A percentile compares a stretch with the other conserved stretches of the same genome.
These are phyloP conservation scores for Capreolus pygargus DNA, from an alignment of 2,113 vertebrate species.

Conservation along the genomic window DNA sequence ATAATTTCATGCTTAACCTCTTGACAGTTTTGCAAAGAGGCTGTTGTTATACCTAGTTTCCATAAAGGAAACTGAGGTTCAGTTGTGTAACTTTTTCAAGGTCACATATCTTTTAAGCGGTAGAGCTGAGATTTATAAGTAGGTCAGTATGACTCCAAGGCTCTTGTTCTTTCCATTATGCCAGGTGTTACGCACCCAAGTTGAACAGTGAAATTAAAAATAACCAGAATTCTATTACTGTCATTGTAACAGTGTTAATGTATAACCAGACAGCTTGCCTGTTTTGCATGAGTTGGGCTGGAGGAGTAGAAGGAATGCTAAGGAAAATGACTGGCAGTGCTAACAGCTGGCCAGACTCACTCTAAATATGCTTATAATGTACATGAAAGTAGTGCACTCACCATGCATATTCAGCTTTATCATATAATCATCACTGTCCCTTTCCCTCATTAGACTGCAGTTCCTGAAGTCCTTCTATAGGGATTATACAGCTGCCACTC, in stretches of 20 bases:
- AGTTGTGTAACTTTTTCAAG: neutral
- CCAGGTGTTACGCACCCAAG: neutral
- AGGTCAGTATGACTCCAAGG: neutral
- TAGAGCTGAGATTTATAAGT: neutral
- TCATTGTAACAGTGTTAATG: neutral
- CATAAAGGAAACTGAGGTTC: neutral
- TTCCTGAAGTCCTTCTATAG: neutral
- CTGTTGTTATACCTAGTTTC: neutral
- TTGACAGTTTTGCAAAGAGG: neutral
- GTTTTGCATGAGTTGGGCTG: neutral
- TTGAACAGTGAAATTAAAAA: neutral
- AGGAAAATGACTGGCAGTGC: neutral
- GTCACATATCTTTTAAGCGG: neutral
- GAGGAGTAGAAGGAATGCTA: neutral
- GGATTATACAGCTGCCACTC: neutral
- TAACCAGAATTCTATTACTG: neutral
- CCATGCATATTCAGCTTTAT: neutral
- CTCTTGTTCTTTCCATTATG: neutral
- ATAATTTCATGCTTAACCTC: neutral
- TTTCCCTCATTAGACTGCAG: neutral
- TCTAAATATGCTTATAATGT: neutral
- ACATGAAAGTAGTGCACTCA: neutral
- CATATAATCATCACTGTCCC: neutral
- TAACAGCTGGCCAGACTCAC: neutral
- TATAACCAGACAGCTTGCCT: neutral